Evolutionary conservation across 2,113 vertebrate genomes (phyloP).

Genomic region (Charadrius vociferus): DNA sequence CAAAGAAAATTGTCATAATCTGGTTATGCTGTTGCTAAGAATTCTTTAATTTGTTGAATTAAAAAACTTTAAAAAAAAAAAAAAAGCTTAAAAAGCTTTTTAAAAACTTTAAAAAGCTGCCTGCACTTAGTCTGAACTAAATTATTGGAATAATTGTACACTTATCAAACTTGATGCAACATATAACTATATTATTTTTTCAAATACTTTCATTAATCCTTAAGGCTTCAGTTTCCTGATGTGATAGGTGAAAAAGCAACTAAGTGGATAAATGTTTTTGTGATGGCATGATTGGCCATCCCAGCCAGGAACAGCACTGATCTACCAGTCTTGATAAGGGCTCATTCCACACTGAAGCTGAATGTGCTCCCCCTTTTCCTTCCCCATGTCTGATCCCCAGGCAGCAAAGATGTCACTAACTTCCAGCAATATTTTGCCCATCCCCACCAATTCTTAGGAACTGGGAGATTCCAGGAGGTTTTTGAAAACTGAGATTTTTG

Average conservation of each 20-base stretch:
- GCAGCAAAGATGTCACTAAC: neutral
- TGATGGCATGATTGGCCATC: neutral
- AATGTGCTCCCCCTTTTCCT: neutral
- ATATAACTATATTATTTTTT: neutral
- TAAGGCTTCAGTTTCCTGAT: neutral
- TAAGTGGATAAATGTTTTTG: neutral
- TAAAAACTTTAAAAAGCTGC: no score
- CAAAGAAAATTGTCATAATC: neutral
- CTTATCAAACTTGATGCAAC: neutral
- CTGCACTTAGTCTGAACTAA: neutral
- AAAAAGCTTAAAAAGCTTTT: no score
- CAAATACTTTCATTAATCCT: neutral
- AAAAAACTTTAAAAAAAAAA: no score
- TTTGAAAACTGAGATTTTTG: neutral
- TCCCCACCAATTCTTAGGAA: neutral
- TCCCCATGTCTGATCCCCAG: neutral
- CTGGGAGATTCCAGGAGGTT: neutral
- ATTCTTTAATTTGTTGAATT: accelerated
- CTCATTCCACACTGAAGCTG: accelerated
- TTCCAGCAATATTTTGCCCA: neutral
- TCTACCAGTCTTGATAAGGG: neutral
- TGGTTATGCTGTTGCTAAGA: neutral
- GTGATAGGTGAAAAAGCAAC: neutral
- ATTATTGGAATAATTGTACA: neutral
- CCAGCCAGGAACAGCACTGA: neutral